phyloP scores from a whole-genome alignment of 2,888 invertebrate species.

The Hetaerina titia region DNA sequence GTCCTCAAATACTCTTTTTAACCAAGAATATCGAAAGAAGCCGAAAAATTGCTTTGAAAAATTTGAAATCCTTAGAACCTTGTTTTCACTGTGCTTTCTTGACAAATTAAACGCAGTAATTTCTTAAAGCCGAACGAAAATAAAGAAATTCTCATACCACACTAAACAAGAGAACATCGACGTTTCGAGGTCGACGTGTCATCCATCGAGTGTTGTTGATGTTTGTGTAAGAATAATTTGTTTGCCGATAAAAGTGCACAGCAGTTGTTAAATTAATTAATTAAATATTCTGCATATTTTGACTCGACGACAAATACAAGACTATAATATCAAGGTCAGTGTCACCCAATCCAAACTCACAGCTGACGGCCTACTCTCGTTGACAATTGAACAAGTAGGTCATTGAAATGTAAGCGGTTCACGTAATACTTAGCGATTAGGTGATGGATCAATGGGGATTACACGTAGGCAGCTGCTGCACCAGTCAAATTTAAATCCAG shows the following conservation, averaged over 20 bases:
- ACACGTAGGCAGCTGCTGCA: constrained; percentile 55
- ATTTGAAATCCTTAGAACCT: neutral
- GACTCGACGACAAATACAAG: neutral
- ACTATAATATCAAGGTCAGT: constrained; percentile 52
- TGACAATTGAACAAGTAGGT: constrained; percentile 63
- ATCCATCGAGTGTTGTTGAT: neutral
- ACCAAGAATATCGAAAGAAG: neutral
- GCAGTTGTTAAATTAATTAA: neutral
- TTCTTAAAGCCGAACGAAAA: neutral
- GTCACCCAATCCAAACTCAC: constrained; percentile 47
- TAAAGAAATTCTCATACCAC: constrained; percentile 40
- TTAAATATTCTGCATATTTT: neutral
- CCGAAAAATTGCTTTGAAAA: neutral
- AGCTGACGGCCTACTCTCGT: constrained; percentile 48
- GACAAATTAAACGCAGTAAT: neutral
- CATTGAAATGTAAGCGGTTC: constrained; percentile 36
- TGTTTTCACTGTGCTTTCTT: neutral
- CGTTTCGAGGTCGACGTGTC: constrained; percentile 23
- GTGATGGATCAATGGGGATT: constrained; percentile 24
- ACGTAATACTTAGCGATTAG: constrained; percentile 49
- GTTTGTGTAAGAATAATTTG: neutral
- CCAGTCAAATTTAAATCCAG: neutral
- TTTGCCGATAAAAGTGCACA: neutral
- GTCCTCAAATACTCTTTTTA: neutral
- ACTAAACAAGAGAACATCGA: neutral